Conservation (phyloP, 2,113 vertebrate species). For the Poeciliopsis prolifica region DNA sequence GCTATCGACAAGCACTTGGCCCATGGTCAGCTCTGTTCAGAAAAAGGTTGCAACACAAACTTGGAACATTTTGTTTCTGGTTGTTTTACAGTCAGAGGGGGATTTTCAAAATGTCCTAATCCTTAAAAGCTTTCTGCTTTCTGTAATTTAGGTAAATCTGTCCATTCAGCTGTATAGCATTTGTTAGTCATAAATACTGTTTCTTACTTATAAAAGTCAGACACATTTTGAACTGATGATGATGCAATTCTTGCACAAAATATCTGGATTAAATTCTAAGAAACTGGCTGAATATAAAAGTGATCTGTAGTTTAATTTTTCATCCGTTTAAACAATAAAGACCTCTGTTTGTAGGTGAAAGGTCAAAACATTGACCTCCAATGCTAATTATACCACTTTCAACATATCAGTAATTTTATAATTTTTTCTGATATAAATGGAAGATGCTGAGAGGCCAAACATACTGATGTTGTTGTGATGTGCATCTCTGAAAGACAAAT, state of each 20-base stretch:
- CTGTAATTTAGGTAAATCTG: background rate
- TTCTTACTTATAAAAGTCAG: background rate
- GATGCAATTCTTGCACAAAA: background rate
- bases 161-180: background rate
- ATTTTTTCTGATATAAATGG: background rate
- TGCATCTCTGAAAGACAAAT: too few relatives aligned
- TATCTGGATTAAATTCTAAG: background rate
- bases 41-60: slow-evolving; percentile 26
- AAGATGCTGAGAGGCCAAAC: background rate
- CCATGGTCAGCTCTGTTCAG: slow-evolving; percentile 41
- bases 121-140: background rate
- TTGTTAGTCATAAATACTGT: background rate
- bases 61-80: background rate
- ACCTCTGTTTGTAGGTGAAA: background rate
- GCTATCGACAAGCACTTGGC: slow-evolving; percentile 50
- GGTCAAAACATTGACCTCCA: background rate
- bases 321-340: background rate
- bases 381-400: background rate
- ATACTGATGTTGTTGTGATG: background rate
- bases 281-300: background rate
- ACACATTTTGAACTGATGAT: background rate
- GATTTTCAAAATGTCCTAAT: background rate
- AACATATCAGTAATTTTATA: background rate
- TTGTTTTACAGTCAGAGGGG: background rate
- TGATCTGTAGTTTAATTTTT: background rate